Evolutionary conservation across 2,797 vertebrate species (phyloP).

Genomic region (Coluber constrictor): DNA sequence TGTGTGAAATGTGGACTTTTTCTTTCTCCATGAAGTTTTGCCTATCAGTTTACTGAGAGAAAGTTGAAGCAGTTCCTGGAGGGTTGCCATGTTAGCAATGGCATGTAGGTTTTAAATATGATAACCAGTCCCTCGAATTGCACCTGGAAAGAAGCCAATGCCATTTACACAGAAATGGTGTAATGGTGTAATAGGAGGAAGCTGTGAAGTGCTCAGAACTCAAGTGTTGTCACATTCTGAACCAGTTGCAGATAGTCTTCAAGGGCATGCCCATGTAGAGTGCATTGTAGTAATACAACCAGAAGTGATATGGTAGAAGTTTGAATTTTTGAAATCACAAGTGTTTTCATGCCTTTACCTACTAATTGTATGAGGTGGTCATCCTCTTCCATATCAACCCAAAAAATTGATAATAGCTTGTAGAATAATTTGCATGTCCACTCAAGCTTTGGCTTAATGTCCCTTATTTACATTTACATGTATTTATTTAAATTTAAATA

Average conservation of each 20-base stretch:
- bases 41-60: background rate
- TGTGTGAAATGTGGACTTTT: background rate
- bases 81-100: background rate
- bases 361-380: background rate
- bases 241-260: background rate
- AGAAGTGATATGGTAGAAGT: background rate
- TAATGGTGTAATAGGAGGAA: background rate
- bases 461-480: background rate
- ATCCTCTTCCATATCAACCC: background rate
- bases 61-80: background rate
- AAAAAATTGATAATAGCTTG: background rate
- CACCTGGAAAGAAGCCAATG: background rate
- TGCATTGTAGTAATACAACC: background rate
- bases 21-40: background rate
- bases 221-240: background rate
- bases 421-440: background rate
- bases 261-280: background rate
- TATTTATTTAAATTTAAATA: background rate
- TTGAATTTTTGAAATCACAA: background rate
- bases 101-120: background rate
- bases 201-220: background rate
- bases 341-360: background rate
- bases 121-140: background rate
- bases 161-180: background rate
- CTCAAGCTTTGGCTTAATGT: background rate